Evolutionary conservation across 2,888 invertebrate species (phyloP).

Genomic region (Tiphia femorata): DNA sequence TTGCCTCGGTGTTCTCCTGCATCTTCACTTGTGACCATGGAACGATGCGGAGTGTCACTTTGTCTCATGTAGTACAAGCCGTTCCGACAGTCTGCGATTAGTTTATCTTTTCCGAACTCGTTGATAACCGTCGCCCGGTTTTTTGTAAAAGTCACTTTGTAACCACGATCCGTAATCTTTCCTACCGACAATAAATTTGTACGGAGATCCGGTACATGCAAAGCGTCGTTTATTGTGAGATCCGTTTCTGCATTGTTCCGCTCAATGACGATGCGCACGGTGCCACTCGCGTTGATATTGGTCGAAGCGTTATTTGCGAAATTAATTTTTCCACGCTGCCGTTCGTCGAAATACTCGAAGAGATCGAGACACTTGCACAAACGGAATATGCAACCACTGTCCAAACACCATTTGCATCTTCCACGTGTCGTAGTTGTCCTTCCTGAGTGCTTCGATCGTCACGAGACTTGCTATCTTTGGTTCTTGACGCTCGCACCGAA

Average conservation of each 20-base stretch:
- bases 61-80: slow-evolving; percentile 18
- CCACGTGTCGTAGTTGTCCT: no score
- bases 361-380: no score
- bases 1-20: background rate
- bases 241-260: slow-evolving; percentile 4
- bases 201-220: no score
- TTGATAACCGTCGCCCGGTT: slow-evolving; percentile 16
- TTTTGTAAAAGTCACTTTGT: slow-evolving; percentile 16
- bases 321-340: slow-evolving; percentile 19
- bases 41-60: background rate
- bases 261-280: slow-evolving; percentile 9
- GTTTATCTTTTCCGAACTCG: background rate
- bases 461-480: no score
- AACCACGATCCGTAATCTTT: slow-evolving; percentile 12
- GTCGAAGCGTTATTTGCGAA: slow-evolving; percentile 22
- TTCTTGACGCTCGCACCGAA: no score
- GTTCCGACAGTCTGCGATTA: slow-evolving; percentile 18
- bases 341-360: slow-evolving; percentile 11
- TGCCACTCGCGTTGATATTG: slow-evolving; percentile 14
- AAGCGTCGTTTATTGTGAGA: slow-evolving; percentile 17
- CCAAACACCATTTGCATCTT: slow-evolving; percentile 29
- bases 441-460: no score
- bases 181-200: no score
- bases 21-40: background rate
- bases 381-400: slow-evolving; percentile 28